Conservation (phyloP, 2,797 vertebrate genomes). For the Chlorospingus flavigularis region DNA sequence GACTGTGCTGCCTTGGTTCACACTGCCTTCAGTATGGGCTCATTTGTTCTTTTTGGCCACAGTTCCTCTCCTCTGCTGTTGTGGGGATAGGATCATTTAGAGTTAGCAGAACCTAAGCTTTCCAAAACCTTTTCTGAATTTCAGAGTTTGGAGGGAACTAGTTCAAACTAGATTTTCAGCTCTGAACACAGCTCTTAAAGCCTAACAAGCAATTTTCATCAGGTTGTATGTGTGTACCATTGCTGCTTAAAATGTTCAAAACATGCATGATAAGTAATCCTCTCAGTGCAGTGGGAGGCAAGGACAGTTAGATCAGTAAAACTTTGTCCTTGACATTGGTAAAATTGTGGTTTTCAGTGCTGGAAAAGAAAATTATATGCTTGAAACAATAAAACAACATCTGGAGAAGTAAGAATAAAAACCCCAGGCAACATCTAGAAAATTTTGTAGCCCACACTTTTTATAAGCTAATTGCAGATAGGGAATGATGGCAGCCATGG, state of each 20-base stretch:
- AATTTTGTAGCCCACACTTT: not conserved
- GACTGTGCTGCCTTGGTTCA: not conserved
- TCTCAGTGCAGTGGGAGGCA: not conserved
- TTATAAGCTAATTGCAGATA: constrained; percentile 40
- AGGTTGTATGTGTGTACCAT: not conserved
- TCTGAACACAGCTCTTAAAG: not conserved
- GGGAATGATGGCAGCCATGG: not conserved
- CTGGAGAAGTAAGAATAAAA: not conserved
- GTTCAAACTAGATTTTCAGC: not conserved
- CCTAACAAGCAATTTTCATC: not conserved
- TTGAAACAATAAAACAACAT: not conserved
- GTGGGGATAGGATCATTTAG: not conserved
- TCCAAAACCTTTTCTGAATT: not conserved
- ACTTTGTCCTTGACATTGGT: not conserved
- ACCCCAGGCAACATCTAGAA: not conserved
- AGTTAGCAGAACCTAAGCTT: not conserved
- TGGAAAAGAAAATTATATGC: not conserved
- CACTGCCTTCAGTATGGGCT: not conserved
- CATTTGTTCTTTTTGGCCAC: not conserved
- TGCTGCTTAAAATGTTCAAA: not conserved
- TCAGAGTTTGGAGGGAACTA: not conserved
- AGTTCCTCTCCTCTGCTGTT: not conserved
- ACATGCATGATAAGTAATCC: not conserved
- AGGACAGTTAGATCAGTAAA: not conserved
- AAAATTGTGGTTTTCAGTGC: not conserved